Conservation (phyloP, 1,140 invertebrate species). For the Bombus superbus region DNA sequence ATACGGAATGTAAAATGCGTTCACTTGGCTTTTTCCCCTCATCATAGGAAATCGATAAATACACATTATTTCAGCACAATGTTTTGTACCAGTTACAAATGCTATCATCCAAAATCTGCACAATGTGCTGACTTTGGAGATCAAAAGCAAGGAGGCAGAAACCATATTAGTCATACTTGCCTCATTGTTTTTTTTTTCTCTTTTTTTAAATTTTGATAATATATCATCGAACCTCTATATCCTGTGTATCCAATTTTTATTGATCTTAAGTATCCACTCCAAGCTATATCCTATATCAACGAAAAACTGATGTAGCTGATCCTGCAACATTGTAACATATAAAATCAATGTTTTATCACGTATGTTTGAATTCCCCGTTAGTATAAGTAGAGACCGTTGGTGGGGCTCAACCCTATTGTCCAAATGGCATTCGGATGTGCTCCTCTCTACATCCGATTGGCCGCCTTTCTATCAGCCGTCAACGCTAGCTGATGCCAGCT, state of each 20-base stretch:
- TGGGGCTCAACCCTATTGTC: slow-evolving; percentile 81
- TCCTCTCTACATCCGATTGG: slow-evolving; percentile 80
- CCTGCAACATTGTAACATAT: slow-evolving; percentile 68
- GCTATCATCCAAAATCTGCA: slow-evolving; percentile 62
- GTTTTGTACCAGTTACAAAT: slow-evolving; percentile 66
- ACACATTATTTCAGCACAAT: slow-evolving; percentile 81
- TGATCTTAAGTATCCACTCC: slow-evolving; percentile 42
- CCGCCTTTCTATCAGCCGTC: slow-evolving; percentile 79
- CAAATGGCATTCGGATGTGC: slow-evolving; percentile 82
- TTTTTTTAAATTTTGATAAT: slow-evolving; percentile 47
- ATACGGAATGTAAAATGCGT: slow-evolving; percentile 71
- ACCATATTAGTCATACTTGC: slow-evolving; percentile 49
- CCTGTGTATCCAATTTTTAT: slow-evolving; percentile 52
- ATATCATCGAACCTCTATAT: slow-evolving; percentile 55
- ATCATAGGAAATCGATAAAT: slow-evolving; percentile 80
- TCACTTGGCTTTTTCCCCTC: slow-evolving; percentile 83
- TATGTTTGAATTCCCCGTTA: slow-evolving; percentile 83
- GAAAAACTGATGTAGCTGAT: slow-evolving; percentile 74
- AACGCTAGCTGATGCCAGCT: slow-evolving; percentile 68
- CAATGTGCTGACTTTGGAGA: slow-evolving; percentile 64
- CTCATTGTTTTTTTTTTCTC: slow-evolving; percentile 58
- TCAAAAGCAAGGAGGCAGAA: slow-evolving; percentile 67
- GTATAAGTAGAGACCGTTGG: slow-evolving; percentile 83
- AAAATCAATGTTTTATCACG: slow-evolving; percentile 77
- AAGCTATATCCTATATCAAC: slow-evolving; percentile 61